Evolutionary conservation across 2,888 invertebrate genomes (phyloP), one percentile per base, ranked within the genome.

Genomic region (Nebria salina): DNA sequence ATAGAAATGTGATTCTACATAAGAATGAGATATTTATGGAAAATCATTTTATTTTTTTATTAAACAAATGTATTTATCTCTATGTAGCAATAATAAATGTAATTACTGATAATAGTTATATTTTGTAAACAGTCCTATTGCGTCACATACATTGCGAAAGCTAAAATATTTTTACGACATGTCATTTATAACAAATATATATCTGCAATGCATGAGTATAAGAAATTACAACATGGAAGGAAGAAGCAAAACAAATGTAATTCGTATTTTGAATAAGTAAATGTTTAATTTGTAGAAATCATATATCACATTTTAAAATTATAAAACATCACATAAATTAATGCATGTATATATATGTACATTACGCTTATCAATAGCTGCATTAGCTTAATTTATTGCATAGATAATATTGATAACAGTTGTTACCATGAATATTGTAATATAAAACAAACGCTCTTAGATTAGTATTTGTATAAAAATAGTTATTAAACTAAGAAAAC

Each of bases 41-140:
- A 72, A 75, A 75, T 43, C 66, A 70, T 80, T 80, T 75, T 76
- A 76, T 81, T 81, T 81, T 81, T 81, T 81, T 76, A 76, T 81
- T 72, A 76, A 64, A 76, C 25, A 54, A 54, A 54, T 75, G 64
- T 79, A 73, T 73, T 72, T 81, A 81, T 76, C 76, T 73, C 76
- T 81, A 73, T 81, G 76, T 81, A 81, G 81, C 81, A 81, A 81
- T 81, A 81, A 81, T 81, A 81, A 81, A 81, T 76, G 76, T 81
- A 75, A 81, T 65, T 70, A 26, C 68, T 65, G 75, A 76, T n/a
- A 79, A 66, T 20, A 72, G 11, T 15, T 72, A 72, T 26, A 34
- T 72, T 72, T 72, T 72, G 20, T 72, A 26, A n/a, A 26, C 26
- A 20, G 8, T 41, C 26, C 15, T 8, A 54, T 54, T 54, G 54